phyloP scores from a whole-genome alignment of 2,797 vertebrate species.

The Coregonus sp. region DNA sequence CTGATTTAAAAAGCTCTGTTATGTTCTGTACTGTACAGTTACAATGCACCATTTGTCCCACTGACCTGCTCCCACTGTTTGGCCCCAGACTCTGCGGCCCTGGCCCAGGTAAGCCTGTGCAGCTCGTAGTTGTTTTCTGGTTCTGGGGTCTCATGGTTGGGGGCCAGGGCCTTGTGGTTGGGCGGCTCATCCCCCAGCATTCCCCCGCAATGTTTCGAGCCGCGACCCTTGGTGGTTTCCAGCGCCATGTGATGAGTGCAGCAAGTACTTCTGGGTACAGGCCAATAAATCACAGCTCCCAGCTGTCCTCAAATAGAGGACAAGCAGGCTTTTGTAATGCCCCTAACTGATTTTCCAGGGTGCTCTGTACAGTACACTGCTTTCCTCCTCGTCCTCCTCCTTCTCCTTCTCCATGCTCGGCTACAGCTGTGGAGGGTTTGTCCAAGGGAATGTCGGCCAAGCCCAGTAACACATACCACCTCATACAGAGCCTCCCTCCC shows the following conservation, averaged over 20 bases:
- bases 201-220: conserved; percentile 4
- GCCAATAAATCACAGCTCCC: conserved; percentile 64
- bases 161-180: conserved; percentile 9
- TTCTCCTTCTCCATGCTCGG: conserved; percentile 7
- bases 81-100: neutral
- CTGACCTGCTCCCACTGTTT: neutral
- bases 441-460: neutral
- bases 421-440: conserved; percentile 21
- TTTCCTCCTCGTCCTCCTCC: conserved; percentile 1
- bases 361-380: conserved; percentile 31
- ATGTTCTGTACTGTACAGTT: neutral
- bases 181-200: conserved; percentile 24
- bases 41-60: neutral
- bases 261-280: conserved; percentile 42
- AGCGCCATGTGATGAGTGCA: conserved; percentile 31
- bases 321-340: conserved; percentile 70
- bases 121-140: conserved; percentile 32
- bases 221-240: conserved; percentile 31
- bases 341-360: conserved; percentile 69
- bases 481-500: conserved; percentile 4
- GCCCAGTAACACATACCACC: neutral
- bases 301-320: conserved; percentile 73
- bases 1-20: neutral
- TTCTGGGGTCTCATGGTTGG: conserved; percentile 27
- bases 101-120: conserved; percentile 1